phyloP scores from a whole-genome alignment of 2,888 invertebrate genomes.

The Platycnemis pennipes region DNA sequence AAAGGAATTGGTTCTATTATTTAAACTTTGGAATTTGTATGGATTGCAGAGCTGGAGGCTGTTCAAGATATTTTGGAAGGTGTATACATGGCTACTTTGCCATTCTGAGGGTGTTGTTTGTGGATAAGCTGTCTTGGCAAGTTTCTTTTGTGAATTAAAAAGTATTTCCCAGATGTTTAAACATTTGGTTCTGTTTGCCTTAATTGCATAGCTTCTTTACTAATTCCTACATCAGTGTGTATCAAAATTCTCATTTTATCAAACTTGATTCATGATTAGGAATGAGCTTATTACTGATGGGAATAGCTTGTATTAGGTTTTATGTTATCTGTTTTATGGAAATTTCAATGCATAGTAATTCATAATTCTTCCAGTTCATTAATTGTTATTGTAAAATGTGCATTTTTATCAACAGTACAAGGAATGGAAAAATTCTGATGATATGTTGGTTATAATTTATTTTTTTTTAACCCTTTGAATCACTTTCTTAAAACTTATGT shows the following conservation, averaged over 20 bases:
- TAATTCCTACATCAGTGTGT: neutral
- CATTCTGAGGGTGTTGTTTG: slow-evolving; percentile 67
- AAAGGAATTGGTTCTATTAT: slow-evolving; percentile 36
- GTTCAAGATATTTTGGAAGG: slow-evolving; percentile 62
- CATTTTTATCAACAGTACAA: neutral
- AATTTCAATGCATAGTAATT: neutral
- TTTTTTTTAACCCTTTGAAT: neutral
- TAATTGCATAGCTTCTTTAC: neutral
- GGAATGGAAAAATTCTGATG: neutral
- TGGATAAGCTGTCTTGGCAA: slow-evolving; percentile 64
- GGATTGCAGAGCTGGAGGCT: slow-evolving; percentile 64
- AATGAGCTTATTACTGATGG: neutral
- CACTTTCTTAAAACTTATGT: neutral
- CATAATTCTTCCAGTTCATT: neutral
- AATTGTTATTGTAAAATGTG: neutral
- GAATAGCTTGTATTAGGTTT: neutral
- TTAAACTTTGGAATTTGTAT: slow-evolving; percentile 58
- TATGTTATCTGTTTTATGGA: neutral
- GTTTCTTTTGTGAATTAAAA: slow-evolving; percentile 63
- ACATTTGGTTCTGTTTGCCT: neutral
- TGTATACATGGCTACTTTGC: slow-evolving; percentile 62
- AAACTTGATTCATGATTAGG: neutral
- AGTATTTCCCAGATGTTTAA: neutral
- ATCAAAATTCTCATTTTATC: neutral
- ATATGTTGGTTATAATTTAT: neutral